A percentile compares a stretch with the other conserved stretches of the same genome.
These are phyloP conservation scores for Pachyuromys duprasi DNA, from an alignment of 2,797 vertebrate genomes.

Conservation along the genomic window DNA sequence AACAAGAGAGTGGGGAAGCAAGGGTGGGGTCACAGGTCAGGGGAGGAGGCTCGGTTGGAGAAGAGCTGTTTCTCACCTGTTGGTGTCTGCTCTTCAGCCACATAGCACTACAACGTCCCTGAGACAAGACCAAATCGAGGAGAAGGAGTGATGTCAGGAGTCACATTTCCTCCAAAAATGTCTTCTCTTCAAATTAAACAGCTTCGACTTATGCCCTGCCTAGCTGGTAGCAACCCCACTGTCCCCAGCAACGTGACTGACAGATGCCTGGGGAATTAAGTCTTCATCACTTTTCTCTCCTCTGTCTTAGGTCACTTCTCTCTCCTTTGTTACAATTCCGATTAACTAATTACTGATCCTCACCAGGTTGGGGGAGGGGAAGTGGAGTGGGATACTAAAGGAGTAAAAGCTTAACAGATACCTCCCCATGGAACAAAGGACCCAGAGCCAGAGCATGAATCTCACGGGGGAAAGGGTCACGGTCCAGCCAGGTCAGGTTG, in stretches of 20 bases:
- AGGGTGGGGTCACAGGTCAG: not conserved
- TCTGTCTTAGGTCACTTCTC: not conserved
- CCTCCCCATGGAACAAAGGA: not conserved
- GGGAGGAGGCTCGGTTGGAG: accelerated
- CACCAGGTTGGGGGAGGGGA: no score
- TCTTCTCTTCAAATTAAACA: not conserved
- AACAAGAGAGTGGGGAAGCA: not conserved
- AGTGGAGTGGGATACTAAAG: not conserved
- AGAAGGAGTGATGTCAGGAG: not conserved
- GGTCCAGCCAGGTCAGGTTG: not conserved
- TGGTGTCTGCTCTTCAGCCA: not conserved
- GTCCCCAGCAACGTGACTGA: not conserved
- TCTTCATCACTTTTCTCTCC: no score
- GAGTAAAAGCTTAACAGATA: not conserved
- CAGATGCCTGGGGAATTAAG: not conserved
- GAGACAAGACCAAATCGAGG: no score
- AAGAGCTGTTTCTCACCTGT: not conserved
- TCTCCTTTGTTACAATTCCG: not conserved
- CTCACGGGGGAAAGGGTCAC: not conserved
- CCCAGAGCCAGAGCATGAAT: not conserved
- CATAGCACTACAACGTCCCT: not conserved
- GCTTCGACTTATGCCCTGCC: not conserved
- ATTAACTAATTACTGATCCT: not conserved
- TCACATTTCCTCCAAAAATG: conserved; percentile 12
- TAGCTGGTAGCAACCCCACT: not conserved